Evolutionary conservation across 2,113 vertebrate species (phyloP).

Genomic region (Channa argus): DNA sequence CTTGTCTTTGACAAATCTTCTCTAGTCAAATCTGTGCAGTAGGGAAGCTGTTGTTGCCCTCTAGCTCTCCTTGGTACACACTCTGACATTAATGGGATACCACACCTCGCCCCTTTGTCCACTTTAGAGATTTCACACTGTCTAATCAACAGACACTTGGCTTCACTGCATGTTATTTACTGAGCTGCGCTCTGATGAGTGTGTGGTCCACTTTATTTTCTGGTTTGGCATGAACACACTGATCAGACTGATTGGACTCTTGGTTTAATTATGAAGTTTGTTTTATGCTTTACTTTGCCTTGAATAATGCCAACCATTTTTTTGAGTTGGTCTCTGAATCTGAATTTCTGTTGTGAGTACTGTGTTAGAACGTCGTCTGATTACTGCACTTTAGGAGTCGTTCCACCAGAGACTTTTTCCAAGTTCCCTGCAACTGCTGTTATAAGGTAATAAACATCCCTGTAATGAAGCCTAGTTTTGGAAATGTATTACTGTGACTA

Average conservation of each 20-base stretch:
- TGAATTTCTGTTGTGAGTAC: background rate
- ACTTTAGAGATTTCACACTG: constrained; percentile 45
- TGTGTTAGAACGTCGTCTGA: background rate
- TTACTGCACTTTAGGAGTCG: constrained; percentile 9
- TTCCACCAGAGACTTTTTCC: too few species aligned
- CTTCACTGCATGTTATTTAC: constrained; percentile 35
- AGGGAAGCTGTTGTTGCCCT: constrained; percentile 58
- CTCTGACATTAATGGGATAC: constrained; percentile 51
- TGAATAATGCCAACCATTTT: constrained; percentile 6
- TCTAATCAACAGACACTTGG: constrained; percentile 47
- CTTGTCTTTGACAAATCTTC: constrained; percentile 70
- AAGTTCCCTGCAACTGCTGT: too few species aligned
- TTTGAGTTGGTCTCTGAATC: constrained; percentile 33
- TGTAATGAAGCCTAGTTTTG: background rate
- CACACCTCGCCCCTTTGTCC: constrained; percentile 49
- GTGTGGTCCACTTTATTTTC: constrained; percentile 42
- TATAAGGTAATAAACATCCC: too few species aligned
- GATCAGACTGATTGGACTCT: constrained; percentile 41
- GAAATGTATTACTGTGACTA: background rate
- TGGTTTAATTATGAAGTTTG: constrained; percentile 44
- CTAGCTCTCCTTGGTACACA: constrained; percentile 58
- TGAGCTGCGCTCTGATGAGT: constrained; percentile 31
- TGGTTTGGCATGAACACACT: constrained; percentile 11
- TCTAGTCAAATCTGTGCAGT: constrained; percentile 48
- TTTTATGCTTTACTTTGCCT: constrained; percentile 17